These are phyloP conservation scores for Chondrilla cf. caribensis DNA, from an alignment of 37 sponge, comb jelly and placozoan species.

Conservation along the genomic window DNA sequence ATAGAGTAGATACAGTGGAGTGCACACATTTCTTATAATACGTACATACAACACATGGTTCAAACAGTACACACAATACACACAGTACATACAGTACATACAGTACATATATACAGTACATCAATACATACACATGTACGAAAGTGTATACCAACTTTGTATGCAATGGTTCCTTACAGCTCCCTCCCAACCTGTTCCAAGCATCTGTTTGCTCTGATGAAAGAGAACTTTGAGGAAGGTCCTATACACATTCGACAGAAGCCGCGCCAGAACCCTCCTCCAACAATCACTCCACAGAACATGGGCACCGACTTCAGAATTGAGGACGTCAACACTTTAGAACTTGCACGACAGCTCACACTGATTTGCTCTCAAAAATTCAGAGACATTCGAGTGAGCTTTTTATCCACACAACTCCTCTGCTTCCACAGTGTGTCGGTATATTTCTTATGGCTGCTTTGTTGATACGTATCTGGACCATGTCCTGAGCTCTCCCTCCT, in stretches of 20 bases:
- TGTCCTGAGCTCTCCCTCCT: no score
- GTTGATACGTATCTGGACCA: neutral
- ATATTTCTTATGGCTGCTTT: neutral
- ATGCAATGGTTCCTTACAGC: neutral
- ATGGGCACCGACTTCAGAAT: constrained; percentile 46
- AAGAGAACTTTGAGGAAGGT: constrained; percentile 38
- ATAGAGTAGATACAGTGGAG: no score
- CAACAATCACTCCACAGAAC: constrained; percentile 44
- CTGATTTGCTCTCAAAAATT: constrained; percentile 31
- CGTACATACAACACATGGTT: neutral
- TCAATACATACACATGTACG: no score
- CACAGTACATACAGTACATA: no score
- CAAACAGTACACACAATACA: no score
- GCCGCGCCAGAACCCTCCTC: constrained; percentile 41
- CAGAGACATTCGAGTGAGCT: constrained; percentile 48
- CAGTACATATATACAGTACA: neutral
- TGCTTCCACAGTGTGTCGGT: no score
- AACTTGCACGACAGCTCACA: constrained; percentile 64
- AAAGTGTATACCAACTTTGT: no score
- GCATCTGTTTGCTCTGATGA: constrained; percentile 39
- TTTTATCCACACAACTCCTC: neutral
- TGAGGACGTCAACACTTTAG: constrained; percentile 66
- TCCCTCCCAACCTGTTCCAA: constrained; percentile 52
- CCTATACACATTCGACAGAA: constrained; percentile 34
- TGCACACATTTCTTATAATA: no score